Evolutionary conservation across 2,888 invertebrate genomes (phyloP).

Genomic region (Cryptus viduatorius): DNA sequence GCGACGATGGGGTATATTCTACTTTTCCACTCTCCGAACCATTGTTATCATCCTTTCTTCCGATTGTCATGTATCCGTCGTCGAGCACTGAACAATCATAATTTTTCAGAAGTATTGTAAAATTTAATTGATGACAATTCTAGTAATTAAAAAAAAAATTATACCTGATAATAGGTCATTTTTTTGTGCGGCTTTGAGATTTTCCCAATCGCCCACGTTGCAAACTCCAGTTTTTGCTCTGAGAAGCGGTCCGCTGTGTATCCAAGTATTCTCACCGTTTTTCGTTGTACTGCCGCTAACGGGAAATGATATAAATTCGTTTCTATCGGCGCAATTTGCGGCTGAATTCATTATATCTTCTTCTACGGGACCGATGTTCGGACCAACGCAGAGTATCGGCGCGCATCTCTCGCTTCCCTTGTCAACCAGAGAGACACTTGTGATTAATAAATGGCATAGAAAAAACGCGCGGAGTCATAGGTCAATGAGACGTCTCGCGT

Average conservation of each 20-base stretch:
- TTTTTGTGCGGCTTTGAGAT: constrained; percentile 64
- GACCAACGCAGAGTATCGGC: constrained; percentile 65
- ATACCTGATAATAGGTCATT: constrained; percentile 53
- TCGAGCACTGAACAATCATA: constrained; percentile 47
- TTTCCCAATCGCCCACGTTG: constrained; percentile 71
- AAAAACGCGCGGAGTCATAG: neutral
- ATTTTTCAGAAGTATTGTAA: neutral
- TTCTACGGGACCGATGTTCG: constrained; percentile 38
- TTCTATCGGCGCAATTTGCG: constrained; percentile 60
- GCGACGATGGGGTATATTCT: constrained; percentile 26
- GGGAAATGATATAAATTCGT: constrained; percentile 50
- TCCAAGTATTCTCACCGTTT: constrained; percentile 63
- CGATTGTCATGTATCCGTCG: constrained; percentile 44
- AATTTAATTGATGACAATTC: neutral
- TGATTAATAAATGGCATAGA: neutral
- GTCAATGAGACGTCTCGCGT: neutral
- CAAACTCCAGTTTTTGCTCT: constrained; percentile 72
- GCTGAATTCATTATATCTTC: constrained; percentile 59
- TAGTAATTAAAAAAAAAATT: neutral
- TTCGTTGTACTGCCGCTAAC: constrained; percentile 49
- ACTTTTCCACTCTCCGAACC: constrained; percentile 5
- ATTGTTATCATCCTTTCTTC: constrained; percentile 11
- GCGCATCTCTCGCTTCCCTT: constrained; percentile 56
- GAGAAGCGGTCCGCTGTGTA: constrained; percentile 70
- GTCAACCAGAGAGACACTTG: neutral